These are phyloP conservation scores for Suillia variegata DNA, from an alignment of 2,888 invertebrate genomes.

Conservation along the genomic window DNA sequence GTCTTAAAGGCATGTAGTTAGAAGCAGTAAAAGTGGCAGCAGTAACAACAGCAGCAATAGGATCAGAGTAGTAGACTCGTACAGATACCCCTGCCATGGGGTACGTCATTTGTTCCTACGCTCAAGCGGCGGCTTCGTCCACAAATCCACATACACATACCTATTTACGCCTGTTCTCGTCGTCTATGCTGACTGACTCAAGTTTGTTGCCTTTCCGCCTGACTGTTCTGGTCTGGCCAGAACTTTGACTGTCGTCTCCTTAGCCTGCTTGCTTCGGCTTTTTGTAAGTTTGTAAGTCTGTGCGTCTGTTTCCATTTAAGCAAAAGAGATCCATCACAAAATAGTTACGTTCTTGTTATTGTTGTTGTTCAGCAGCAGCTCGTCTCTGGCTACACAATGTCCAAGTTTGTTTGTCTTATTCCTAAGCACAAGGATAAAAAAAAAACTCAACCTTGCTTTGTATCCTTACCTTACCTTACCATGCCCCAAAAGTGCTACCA, in stretches of 20 bases:
- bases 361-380: constrained; percentile 7
- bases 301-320: constrained; percentile 1
- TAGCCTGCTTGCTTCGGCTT: neutral
- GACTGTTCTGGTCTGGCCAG: too few species aligned
- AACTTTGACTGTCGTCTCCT: neutral
- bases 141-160: neutral
- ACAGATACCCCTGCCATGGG: neutral
- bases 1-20: neutral
- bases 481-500: neutral
- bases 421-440: constrained; percentile 5
- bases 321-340: constrained; percentile 9
- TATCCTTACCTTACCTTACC: neutral
- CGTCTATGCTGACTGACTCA: neutral
- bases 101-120: constrained; percentile 1
- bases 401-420: constrained; percentile 16
- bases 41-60: neutral
- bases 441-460: neutral
- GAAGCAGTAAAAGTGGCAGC: neutral
- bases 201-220: neutral
- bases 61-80: neutral
- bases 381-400: constrained; percentile 10
- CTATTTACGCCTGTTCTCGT: too few species aligned
- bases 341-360: constrained; percentile 8
- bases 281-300: neutral
- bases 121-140: neutral